phyloP scores from a whole-genome alignment of 2,797 vertebrate species.

The Pseudomugil gertrudae region DNA sequence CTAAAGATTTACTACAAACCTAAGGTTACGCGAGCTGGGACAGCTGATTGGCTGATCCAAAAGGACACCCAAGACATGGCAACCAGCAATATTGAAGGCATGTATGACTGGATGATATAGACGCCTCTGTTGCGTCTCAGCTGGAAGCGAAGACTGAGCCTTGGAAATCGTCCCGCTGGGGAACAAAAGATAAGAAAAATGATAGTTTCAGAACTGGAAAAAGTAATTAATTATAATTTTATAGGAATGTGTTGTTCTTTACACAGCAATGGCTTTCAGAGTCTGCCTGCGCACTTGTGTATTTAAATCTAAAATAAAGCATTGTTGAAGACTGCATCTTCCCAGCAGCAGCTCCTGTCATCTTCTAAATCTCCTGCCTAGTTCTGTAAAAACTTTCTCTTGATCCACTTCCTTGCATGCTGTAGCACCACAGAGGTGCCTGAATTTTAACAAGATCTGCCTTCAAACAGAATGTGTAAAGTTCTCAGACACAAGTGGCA shows the following conservation, averaged over 20 bases:
- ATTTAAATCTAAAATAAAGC: conserved; percentile 22
- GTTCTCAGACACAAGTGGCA: conserved; percentile 26
- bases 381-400: conserved; percentile 36
- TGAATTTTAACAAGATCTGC: conserved; percentile 6
- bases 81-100: conserved; percentile 95
- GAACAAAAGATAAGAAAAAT: conserved; percentile 33
- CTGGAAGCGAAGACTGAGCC: conserved; percentile 93
- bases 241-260: conserved; percentile 20
- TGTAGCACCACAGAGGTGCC: conserved; percentile 47
- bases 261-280: neutral
- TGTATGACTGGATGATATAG: conserved; percentile 99
- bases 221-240: conserved; percentile 31
- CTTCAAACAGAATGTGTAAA: conserved; percentile 53
- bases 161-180: conserved; percentile 92
- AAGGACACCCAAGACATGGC: conserved; percentile 99
- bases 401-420: conserved; percentile 64
- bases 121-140: conserved; percentile 93
- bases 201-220: conserved; percentile 23
- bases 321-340: conserved; percentile 27
- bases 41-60: conserved; percentile 98
- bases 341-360: conserved; percentile 34
- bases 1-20: conserved; percentile 75
- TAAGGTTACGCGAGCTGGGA: conserved; percentile 94
- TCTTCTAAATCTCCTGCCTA: conserved; percentile 49
- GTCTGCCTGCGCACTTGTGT: conserved; percentile 23